Evolutionary conservation across 2,113 vertebrate genomes (phyloP).

Genomic region (Procavia capensis): DNA sequence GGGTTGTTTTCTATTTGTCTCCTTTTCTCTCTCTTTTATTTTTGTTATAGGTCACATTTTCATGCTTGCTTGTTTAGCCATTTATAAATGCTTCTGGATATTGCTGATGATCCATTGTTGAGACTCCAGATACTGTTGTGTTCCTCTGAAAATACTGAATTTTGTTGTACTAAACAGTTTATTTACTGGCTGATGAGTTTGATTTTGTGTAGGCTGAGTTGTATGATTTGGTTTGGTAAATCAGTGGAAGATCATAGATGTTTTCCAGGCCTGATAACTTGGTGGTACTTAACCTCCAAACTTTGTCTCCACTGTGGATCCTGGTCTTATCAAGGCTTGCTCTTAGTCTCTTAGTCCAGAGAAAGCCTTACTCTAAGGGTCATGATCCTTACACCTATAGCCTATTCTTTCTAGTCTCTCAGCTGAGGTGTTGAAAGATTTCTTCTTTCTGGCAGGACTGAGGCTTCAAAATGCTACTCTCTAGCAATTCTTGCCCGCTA

Average conservation of each 20-base stretch:
- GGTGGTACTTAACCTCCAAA: background rate
- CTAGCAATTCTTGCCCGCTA: background rate
- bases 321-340: background rate
- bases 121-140: background rate
- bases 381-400: background rate
- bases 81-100: background rate
- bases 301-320: background rate
- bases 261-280: background rate
- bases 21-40: background rate
- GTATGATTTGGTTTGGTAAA: background rate
- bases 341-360: background rate
- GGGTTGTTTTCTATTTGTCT: background rate
- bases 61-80: background rate
- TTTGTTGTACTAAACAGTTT: background rate
- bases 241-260: background rate
- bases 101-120: background rate
- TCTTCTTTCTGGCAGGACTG: background rate
- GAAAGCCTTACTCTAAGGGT: background rate
- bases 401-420: background rate
- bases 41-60: background rate
- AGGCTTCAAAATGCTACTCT: background rate
- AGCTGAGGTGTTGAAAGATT: background rate
- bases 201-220: background rate
- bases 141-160: background rate
- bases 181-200: background rate